phyloP scores from a whole-genome alignment of 1,140 invertebrate species.

The Drosophila sulfurigaster region DNA sequence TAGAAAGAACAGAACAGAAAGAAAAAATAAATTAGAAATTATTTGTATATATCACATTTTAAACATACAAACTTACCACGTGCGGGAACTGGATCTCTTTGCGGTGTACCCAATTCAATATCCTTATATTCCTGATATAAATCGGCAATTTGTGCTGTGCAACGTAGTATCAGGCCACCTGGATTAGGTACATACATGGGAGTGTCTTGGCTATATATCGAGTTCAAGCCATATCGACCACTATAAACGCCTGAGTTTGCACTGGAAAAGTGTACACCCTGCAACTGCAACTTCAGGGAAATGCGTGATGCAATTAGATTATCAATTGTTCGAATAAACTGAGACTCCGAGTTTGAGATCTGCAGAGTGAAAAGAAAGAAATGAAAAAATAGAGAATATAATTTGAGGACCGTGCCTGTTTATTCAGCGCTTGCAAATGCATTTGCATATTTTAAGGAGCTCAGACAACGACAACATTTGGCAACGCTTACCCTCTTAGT shows the following conservation, averaged over 20 bases:
- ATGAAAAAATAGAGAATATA: constrained; percentile 30
- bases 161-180: constrained; percentile 85
- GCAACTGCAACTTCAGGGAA: constrained; percentile 81
- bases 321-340: constrained; percentile 81
- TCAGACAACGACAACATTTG: constrained; percentile 62
- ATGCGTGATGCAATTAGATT: constrained; percentile 80
- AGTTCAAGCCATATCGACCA: constrained; percentile 55
- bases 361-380: constrained; percentile 26
- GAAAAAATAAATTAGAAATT: constrained; percentile 58
- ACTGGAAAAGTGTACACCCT: constrained; percentile 78
- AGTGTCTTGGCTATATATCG: constrained; percentile 57
- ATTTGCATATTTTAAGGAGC: constrained; percentile 74
- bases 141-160: constrained; percentile 86
- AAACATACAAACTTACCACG: constrained; percentile 84
- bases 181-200: constrained; percentile 58
- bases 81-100: constrained; percentile 86
- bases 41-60: constrained; percentile 13
- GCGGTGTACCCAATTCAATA: constrained; percentile 85
- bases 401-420: constrained; percentile 59
- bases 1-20: constrained; percentile 42
- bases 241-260: constrained; percentile 64
- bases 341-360: constrained; percentile 70
- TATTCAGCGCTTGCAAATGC: constrained; percentile 73
- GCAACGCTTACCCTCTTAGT: constrained; percentile 69
- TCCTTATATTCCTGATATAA: constrained; percentile 86